phyloP scores from a whole-genome alignment of 2,888 invertebrate species.

The Andrena hattorfiana region DNA sequence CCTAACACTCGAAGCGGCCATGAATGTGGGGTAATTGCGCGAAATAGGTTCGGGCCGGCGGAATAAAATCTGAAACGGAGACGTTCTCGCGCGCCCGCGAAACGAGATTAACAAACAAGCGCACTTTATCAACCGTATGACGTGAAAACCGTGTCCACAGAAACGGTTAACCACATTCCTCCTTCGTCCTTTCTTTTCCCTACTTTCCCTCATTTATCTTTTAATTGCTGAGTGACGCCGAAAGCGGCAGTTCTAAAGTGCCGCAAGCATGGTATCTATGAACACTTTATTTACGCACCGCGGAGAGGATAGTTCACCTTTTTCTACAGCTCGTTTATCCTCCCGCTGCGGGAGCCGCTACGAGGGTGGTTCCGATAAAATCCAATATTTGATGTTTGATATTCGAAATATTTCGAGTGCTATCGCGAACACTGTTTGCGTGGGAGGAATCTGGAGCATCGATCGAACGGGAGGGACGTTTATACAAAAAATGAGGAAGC shows the following conservation, averaged over 20 bases:
- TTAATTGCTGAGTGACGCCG: not conserved
- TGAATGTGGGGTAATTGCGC: conserved; percentile 15
- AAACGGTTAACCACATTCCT: not conserved
- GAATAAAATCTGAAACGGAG: conserved; percentile 20
- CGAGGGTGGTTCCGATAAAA: not conserved
- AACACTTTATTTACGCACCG: not conserved
- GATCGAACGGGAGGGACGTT: not conserved
- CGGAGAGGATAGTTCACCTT: not conserved
- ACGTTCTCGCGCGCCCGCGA: too few relatives aligned
- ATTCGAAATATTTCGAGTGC: conserved; percentile 1
- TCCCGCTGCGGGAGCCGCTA: not conserved
- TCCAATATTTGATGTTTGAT: conserved; percentile 5
- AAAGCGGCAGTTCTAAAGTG: not conserved
- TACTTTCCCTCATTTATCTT: not conserved
- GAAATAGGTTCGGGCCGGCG: conserved; percentile 14
- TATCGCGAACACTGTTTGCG: not conserved
- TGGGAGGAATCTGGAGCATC: not conserved
- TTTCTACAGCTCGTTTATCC: conserved; percentile 3
- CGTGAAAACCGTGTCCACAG: not conserved
- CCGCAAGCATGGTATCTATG: not conserved
- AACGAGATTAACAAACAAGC: conserved; percentile 28
- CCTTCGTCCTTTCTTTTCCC: too few relatives aligned
- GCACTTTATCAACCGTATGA: not conserved
- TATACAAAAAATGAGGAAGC: not conserved
- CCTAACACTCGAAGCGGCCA: not conserved